These are phyloP conservation scores for Ephydatia muelleri DNA, from an alignment of 37 sponge, comb jelly and placozoan genomes.

Conservation along the genomic window DNA sequence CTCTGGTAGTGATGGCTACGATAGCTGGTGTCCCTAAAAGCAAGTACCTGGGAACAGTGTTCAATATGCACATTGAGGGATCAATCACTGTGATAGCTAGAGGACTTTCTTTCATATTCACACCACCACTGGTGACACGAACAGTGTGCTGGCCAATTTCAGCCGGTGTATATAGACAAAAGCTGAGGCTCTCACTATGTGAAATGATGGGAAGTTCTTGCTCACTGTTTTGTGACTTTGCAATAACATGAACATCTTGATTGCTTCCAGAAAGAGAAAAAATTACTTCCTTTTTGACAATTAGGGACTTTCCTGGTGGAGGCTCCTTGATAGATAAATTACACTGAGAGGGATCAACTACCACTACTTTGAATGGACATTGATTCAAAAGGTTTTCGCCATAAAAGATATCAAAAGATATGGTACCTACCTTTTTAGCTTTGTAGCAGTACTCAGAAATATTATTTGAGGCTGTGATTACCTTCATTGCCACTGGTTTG, in stretches of 20 bases:
- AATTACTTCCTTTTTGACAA: constrained; percentile 44
- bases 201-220: constrained; percentile 26
- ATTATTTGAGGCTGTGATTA: background rate
- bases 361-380: background rate
- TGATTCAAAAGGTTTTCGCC: background rate
- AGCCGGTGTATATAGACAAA: constrained; percentile 54
- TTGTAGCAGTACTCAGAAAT: background rate
- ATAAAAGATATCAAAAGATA: background rate
- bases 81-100: constrained; percentile 56
- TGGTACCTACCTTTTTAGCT: background rate
- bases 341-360: constrained; percentile 75
- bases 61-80: constrained; percentile 64
- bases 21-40: constrained; percentile 46
- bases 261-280: constrained; percentile 44
- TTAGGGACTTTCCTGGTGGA: constrained; percentile 48
- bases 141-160: constrained; percentile 73
- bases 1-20: constrained; percentile 55
- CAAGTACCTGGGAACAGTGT: constrained; percentile 42
- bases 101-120: constrained; percentile 80
- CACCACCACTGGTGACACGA: constrained; percentile 72
- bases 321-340: constrained; percentile 62
- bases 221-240: constrained; percentile 30
- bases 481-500: background rate
- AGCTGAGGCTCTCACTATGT: constrained; percentile 24
- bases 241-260: constrained; percentile 28